phyloP scores from a whole-genome alignment of 2,113 vertebrate species.

The Corapipo altera region DNA sequence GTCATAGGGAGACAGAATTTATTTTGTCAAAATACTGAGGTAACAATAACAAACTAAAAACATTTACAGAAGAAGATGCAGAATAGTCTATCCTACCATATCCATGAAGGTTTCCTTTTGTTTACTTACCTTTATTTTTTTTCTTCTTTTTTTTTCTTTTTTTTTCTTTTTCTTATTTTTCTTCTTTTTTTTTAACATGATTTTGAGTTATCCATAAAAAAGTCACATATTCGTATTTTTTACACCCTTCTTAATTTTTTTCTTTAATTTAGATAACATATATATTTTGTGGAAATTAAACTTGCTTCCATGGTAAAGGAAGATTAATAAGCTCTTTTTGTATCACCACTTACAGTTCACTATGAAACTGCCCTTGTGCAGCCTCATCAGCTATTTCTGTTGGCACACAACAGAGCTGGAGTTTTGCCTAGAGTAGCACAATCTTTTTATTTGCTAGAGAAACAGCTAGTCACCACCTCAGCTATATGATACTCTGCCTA shows the following conservation, averaged over 20 bases:
- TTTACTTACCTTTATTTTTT: not conserved
- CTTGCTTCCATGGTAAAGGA: not conserved
- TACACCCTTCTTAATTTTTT: not conserved
- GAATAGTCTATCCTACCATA: not conserved
- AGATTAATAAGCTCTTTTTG: conserved; percentile 3
- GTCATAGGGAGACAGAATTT: not conserved
- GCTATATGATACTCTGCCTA: conserved; percentile 29
- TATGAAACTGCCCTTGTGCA: conserved; percentile 3
- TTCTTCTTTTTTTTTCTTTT: not conserved
- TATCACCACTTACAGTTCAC: not conserved
- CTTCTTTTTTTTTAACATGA: not conserved
- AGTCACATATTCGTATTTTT: not conserved
- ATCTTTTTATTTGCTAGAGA: conserved; percentile 14
- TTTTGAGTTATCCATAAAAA: not conserved
- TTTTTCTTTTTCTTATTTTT: not conserved
- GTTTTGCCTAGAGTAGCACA: conserved; percentile 51
- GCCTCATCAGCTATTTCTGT: conserved; percentile 39
- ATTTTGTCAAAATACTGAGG: not conserved
- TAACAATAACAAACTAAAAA: not conserved
- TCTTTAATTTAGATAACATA: not conserved
- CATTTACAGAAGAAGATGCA: not conserved
- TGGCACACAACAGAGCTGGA: conserved; percentile 48
- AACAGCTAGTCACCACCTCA: conserved; percentile 23
- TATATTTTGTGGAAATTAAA: not conserved
- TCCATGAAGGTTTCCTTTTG: not conserved